Evolutionary conservation across 2,113 vertebrate genomes (phyloP).

Genomic region (Mixornis gularis): DNA sequence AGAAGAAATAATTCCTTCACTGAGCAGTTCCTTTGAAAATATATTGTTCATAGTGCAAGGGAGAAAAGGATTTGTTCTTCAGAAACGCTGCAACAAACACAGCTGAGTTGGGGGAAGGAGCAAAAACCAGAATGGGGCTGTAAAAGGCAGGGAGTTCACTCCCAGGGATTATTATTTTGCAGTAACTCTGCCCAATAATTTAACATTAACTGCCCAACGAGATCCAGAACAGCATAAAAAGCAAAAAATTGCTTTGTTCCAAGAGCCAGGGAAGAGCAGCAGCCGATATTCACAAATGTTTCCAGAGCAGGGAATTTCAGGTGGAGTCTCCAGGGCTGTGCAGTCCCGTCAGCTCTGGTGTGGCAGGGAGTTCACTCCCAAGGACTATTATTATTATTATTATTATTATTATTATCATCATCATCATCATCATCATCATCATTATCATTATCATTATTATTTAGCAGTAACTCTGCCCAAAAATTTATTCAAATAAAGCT

Average conservation of each 20-base stretch:
- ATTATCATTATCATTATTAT: background rate
- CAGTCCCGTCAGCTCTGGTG: background rate
- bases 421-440: too few relatives aligned
- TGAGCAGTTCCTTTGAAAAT: background rate
- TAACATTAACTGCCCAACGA: background rate
- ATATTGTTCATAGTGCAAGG: background rate
- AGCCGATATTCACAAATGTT: accelerated
- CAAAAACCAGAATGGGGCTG: background rate
- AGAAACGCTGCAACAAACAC: accelerated
- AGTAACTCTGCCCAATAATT: background rate
- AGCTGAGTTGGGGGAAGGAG: background rate
- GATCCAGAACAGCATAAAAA: background rate
- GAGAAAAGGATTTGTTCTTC: background rate
- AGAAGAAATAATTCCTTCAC: background rate
- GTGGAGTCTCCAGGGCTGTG: background rate
- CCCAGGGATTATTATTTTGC: background rate
- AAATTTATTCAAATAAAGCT: background rate
- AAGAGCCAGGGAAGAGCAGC: accelerated
- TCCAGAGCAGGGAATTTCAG: accelerated
- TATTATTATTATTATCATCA: background rate
- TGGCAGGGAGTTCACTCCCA: background rate
- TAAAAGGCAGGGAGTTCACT: background rate
- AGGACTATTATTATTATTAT: background rate
- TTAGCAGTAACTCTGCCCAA: background rate
- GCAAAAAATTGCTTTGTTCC: background rate